Percentiles rank a stretch among this genome's conserved stretches.
Conservation (phyloP, 1,140 invertebrate species). For the Drosophila littoralis region DNA sequence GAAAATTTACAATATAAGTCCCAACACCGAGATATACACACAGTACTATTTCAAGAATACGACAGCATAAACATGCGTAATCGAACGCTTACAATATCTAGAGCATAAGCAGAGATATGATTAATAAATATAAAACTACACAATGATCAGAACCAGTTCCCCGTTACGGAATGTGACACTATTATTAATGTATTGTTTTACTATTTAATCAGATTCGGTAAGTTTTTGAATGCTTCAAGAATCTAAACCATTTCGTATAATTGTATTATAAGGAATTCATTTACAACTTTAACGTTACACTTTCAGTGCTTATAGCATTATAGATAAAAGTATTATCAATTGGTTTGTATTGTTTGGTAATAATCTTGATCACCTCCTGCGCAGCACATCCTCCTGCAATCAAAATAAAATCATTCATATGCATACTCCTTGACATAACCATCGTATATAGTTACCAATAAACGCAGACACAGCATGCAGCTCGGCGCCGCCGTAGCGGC, state of each 20-base stretch:
- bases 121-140: slow-evolving; percentile 48
- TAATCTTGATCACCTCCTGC: slow-evolving; percentile 98
- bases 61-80: slow-evolving; percentile 42
- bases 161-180: background rate
- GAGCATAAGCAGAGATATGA: slow-evolving; percentile 39
- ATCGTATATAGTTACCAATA: slow-evolving; percentile 86
- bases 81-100: slow-evolving; percentile 51
- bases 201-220: background rate
- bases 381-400: slow-evolving; percentile 93
- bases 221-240: background rate
- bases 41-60: slow-evolving; percentile 35
- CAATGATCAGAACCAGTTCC: slow-evolving; percentile 12
- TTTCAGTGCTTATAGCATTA: slow-evolving; percentile 95
- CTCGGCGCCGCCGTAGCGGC: slow-evolving; percentile 96
- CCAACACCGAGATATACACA: slow-evolving; percentile 17
- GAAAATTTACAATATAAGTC: slow-evolving; percentile 23
- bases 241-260: slow-evolving; percentile 16
- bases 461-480: slow-evolving; percentile 98
- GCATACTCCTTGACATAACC: background rate
- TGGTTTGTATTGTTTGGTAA: slow-evolving; percentile 98
- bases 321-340: slow-evolving; percentile 98
- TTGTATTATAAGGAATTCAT: slow-evolving; percentile 20
- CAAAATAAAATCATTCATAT: background rate
- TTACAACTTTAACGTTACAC: slow-evolving; percentile 87
- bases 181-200: background rate